Evolutionary conservation across 2,888 invertebrate genomes (phyloP).

Genomic region (Herminia tarsipennalis): DNA sequence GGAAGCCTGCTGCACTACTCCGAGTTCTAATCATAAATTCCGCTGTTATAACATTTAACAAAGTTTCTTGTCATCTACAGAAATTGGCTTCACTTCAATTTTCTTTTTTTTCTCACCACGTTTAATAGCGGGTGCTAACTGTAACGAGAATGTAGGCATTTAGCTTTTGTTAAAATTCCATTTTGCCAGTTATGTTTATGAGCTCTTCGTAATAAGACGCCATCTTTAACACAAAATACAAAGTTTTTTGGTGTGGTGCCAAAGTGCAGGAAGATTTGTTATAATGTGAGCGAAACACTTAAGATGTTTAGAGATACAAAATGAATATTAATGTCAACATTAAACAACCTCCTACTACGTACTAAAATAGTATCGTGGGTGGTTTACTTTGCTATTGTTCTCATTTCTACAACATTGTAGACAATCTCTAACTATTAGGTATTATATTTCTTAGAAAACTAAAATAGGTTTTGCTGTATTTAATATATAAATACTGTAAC

Average conservation of each 20-base stretch:
- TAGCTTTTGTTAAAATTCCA: constrained; percentile 41
- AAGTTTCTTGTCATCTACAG: constrained; percentile 68
- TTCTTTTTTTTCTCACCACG: constrained; percentile 45
- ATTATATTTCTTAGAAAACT: too few species aligned
- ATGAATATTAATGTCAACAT: constrained; percentile 27
- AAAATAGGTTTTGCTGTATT: too few species aligned
- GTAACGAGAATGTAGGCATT: constrained; percentile 49
- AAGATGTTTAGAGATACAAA: constrained; percentile 25
- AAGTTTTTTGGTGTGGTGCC: constrained; percentile 44
- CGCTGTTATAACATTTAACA: constrained; percentile 67
- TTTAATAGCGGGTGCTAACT: constrained; percentile 50
- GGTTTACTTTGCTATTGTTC: constrained; percentile 5
- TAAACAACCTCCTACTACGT: constrained; percentile 8
- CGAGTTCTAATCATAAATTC: constrained; percentile 68
- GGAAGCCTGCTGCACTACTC: constrained; percentile 51
- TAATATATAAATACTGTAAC: too few species aligned
- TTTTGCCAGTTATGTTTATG: constrained; percentile 43
- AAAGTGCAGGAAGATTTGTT: constrained; percentile 46
- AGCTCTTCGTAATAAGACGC: constrained; percentile 35
- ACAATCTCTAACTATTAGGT: too few species aligned
- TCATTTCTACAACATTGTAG: not conserved
- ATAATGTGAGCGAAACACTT: constrained; percentile 24
- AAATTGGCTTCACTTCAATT: constrained; percentile 65
- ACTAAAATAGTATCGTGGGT: constrained; percentile 2
- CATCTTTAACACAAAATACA: constrained; percentile 40